Evolutionary conservation across 2,113 vertebrate genomes (phyloP).

Genomic region (Spea bombifrons): DNA sequence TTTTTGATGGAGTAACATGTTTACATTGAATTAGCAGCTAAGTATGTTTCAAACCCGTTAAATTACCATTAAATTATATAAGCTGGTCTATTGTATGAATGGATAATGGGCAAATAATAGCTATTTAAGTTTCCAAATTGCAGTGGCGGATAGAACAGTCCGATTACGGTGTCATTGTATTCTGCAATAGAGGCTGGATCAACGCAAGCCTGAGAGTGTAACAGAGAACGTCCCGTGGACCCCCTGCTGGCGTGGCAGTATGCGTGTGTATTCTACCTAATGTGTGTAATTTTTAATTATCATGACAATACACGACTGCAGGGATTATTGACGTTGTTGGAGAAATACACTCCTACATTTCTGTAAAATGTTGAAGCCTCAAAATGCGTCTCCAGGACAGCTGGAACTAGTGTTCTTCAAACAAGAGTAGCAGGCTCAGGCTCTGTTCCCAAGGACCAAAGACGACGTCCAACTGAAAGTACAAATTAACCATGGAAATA

Average conservation of each 20-base stretch:
- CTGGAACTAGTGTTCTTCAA: too few species aligned
- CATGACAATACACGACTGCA: not conserved
- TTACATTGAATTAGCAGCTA: not conserved
- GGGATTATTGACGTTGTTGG: not conserved
- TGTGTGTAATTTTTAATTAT: not conserved
- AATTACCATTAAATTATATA: not conserved
- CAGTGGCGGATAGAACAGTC: not conserved
- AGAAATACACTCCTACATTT: not conserved
- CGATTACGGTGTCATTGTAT: not conserved
- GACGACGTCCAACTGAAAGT: too few species aligned
- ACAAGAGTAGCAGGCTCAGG: too few species aligned
- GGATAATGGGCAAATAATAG: not conserved
- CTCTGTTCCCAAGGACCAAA: too few species aligned
- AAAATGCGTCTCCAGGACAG: too few species aligned
- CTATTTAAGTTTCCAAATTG: not conserved
- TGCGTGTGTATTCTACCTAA: not conserved
- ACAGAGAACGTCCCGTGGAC: not conserved
- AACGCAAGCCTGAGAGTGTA: not conserved
- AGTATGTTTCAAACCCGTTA: not conserved
- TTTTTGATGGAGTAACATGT: not conserved
- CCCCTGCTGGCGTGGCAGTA: not conserved
- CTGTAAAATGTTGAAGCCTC: too few species aligned
- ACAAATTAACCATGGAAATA: too few species aligned
- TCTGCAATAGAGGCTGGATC: not conserved
- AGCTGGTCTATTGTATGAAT: not conserved